phyloP scores from a whole-genome alignment of 2,888 invertebrate genomes.

The Scotopteryx bipunctaria region DNA sequence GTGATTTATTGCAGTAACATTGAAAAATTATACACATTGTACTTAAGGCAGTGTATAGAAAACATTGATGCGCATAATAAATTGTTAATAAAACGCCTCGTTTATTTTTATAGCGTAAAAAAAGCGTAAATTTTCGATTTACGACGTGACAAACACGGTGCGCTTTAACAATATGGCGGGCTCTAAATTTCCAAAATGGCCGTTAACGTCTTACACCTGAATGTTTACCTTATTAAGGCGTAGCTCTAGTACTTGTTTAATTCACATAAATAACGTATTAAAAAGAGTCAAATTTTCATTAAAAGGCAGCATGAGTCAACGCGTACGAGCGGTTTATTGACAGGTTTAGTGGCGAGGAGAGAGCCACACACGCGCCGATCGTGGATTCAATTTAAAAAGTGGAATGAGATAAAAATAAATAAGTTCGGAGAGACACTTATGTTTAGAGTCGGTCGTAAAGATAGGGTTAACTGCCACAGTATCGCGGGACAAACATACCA shows the following conservation, averaged over 20 bases:
- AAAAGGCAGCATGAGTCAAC: constrained; percentile 68
- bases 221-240: constrained; percentile 68
- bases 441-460: constrained; percentile 82
- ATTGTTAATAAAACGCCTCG: constrained; percentile 50
- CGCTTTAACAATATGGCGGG: constrained; percentile 57
- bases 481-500: constrained; percentile 80
- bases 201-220: constrained; percentile 57
- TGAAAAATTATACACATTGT: constrained; percentile 20
- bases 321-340: constrained; percentile 71
- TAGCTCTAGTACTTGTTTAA: constrained; percentile 66
- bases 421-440: constrained; percentile 81
- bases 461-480: constrained; percentile 82
- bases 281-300: constrained; percentile 76
- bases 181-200: constrained; percentile 64
- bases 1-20: neutral
- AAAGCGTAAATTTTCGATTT: constrained; percentile 61
- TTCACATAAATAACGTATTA: constrained; percentile 72
- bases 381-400: constrained; percentile 81
- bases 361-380: constrained; percentile 79
- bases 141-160: constrained; percentile 69
- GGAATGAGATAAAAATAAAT: constrained; percentile 83
- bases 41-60: constrained; percentile 25
- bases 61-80: constrained; percentile 40
- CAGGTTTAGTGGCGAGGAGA: constrained; percentile 72
- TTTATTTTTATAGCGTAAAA: constrained; percentile 49